Evolutionary conservation across 2,888 invertebrate genomes (phyloP).

Genomic region (Odontocolon sp.): DNA sequence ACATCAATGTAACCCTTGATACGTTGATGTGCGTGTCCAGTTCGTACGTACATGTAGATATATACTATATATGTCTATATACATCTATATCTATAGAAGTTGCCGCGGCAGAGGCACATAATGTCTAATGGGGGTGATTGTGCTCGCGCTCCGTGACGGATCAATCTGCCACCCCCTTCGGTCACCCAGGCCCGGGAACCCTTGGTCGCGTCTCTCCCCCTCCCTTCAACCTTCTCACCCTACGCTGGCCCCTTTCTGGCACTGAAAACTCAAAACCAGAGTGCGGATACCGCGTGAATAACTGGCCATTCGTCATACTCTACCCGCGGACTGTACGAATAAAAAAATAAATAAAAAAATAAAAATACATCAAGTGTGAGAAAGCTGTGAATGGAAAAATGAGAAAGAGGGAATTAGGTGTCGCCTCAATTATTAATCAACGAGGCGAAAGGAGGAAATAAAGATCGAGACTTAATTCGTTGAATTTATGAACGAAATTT

Average conservation of each 20-base stretch:
- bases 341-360: constrained; percentile 56
- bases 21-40: constrained; percentile 59
- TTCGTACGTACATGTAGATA: constrained; percentile 47
- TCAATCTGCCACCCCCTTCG: constrained; percentile 79
- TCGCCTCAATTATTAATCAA: constrained; percentile 25
- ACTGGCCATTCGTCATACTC: constrained; percentile 77
- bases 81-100: too few relatives aligned
- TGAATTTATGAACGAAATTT: constrained; percentile 19
- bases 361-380: neutral
- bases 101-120: constrained; percentile 76
- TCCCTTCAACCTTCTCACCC: constrained; percentile 13
- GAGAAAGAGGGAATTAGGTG: constrained; percentile 13
- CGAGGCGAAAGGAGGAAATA: neutral
- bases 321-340: constrained; percentile 63
- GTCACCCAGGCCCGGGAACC: constrained; percentile 67
- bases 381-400: constrained; percentile 16
- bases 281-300: constrained; percentile 74
- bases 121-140: constrained; percentile 81
- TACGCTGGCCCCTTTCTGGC: constrained; percentile 63
- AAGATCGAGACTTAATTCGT: constrained; percentile 1
- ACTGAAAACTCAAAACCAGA: constrained; percentile 70
- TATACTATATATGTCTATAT: too few relatives aligned
- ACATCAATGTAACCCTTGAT: constrained; percentile 53
- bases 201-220: constrained; percentile 42
- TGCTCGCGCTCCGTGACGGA: constrained; percentile 80